A percentile compares a stretch with the other conserved stretches of the same genome.
phyloP scores from a whole-genome alignment of 1,140 invertebrate genomes.

The Rhynchophorus ferrugineus region DNA sequence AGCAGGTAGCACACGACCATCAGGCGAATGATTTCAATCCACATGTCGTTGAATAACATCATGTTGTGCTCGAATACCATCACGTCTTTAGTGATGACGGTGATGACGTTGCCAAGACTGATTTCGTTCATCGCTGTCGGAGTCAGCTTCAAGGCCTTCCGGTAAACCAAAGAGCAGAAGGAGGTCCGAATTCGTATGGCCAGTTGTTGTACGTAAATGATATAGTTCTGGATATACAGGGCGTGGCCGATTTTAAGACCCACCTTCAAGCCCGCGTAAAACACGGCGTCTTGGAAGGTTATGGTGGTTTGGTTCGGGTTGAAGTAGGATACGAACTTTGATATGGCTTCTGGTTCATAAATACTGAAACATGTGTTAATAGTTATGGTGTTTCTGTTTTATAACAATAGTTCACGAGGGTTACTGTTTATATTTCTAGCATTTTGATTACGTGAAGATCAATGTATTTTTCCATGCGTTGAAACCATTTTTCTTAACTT shows the following conservation, averaged over 20 bases:
- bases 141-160: slow-evolving; percentile 65
- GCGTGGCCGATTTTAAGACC: slow-evolving; percentile 16
- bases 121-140: slow-evolving; percentile 66
- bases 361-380: slow-evolving; percentile 17
- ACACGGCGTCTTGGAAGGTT: slow-evolving; percentile 25
- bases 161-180: slow-evolving; percentile 71
- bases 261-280: slow-evolving; percentile 22
- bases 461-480: too few species aligned
- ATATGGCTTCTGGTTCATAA: slow-evolving; percentile 22
- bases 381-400: not conserved
- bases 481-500: too few species aligned
- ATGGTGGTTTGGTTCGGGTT: slow-evolving; percentile 22
- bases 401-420: too few species aligned
- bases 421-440: too few species aligned
- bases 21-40: slow-evolving; percentile 73
- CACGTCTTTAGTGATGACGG: slow-evolving; percentile 84
- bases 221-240: slow-evolving; percentile 57
- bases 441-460: too few species aligned
- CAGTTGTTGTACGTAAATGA: slow-evolving; percentile 61
- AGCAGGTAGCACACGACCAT: slow-evolving; percentile 67
- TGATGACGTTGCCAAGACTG: slow-evolving; percentile 75
- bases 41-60: slow-evolving; percentile 64
- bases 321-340: slow-evolving; percentile 32
- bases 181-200: slow-evolving; percentile 75
- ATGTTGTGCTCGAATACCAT: slow-evolving; percentile 61